Evolutionary conservation across 2,888 invertebrate species (phyloP).

Genomic region (Habrosyne pyritoides): DNA sequence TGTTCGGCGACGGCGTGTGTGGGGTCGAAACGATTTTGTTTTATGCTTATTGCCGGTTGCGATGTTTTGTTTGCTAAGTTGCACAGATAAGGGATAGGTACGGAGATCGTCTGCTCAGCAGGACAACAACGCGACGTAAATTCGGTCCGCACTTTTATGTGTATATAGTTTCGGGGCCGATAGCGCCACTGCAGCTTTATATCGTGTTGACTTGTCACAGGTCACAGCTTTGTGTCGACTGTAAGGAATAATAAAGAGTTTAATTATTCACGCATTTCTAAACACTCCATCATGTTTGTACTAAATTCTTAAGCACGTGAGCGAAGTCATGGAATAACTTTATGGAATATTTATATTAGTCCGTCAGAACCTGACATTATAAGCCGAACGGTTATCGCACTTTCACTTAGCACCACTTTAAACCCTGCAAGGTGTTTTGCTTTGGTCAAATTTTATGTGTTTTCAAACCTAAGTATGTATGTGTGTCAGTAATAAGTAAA

Average conservation of each 20-base stretch:
- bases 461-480: background rate
- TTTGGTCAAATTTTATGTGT: background rate
- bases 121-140: constrained; percentile 41
- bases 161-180: constrained; percentile 32
- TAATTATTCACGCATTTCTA: constrained; percentile 36
- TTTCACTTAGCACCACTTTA: constrained; percentile 38
- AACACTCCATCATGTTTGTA: constrained; percentile 33
- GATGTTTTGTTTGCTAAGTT: constrained; percentile 81
- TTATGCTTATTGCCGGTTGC: constrained; percentile 81
- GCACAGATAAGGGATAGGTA: constrained; percentile 75
- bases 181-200: constrained; percentile 13
- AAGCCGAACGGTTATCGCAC: constrained; percentile 43
- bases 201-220: constrained; percentile 23
- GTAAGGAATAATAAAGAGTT: constrained; percentile 29
- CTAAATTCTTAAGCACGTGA: constrained; percentile 33
- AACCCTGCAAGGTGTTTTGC: constrained; percentile 35
- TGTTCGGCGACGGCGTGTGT: constrained; percentile 81
- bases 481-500: background rate
- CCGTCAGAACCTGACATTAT: constrained; percentile 23
- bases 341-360: constrained; percentile 18
- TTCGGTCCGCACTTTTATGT: constrained; percentile 38
- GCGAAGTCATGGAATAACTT: constrained; percentile 41
- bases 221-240: constrained; percentile 23
- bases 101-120: constrained; percentile 66
- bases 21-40: constrained; percentile 83